These are phyloP conservation scores for Phaedon cochleariae DNA, from an alignment of 2,888 invertebrate species.

Conservation along the genomic window DNA sequence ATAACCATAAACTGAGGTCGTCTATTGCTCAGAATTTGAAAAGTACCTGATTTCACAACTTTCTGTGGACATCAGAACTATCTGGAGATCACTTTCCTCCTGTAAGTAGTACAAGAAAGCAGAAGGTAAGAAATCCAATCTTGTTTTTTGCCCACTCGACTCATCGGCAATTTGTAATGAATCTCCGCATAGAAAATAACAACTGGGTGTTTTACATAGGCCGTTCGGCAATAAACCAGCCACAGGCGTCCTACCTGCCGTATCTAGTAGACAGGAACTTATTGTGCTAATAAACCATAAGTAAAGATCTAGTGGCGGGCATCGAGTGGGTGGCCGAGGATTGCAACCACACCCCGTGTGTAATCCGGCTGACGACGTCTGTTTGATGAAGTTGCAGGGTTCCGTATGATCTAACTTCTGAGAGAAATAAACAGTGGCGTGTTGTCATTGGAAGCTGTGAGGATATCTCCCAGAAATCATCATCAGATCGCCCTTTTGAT, in stretches of 20 bases:
- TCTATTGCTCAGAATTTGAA: no score
- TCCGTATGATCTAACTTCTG: not conserved
- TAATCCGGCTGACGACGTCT: slow-evolving; percentile 24
- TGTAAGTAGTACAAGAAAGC: not conserved
- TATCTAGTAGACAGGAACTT: slow-evolving; percentile 34
- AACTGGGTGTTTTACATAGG: slow-evolving; percentile 35
- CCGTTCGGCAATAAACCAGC: slow-evolving; percentile 33
- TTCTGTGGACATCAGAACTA: no score
- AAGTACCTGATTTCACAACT: no score
- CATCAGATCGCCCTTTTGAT: no score
- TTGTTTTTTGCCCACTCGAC: not conserved
- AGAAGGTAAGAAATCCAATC: not conserved
- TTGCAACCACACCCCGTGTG: slow-evolving; percentile 37
- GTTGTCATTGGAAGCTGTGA: no score
- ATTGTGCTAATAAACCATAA: slow-evolving; percentile 40
- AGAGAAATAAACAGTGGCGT: not conserved
- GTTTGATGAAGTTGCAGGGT: slow-evolving; percentile 29
- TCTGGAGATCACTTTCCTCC: no score
- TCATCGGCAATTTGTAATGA: slow-evolving; percentile 26
- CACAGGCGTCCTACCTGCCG: slow-evolving; percentile 32
- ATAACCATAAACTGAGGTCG: no score
- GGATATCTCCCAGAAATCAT: no score
- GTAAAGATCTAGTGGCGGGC: slow-evolving; percentile 32
- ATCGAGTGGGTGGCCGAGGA: slow-evolving; percentile 38
- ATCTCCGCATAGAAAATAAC: slow-evolving; percentile 24